phyloP scores from a whole-genome alignment of 1,140 invertebrate genomes.

The Caenorhabditis remanei region DNA sequence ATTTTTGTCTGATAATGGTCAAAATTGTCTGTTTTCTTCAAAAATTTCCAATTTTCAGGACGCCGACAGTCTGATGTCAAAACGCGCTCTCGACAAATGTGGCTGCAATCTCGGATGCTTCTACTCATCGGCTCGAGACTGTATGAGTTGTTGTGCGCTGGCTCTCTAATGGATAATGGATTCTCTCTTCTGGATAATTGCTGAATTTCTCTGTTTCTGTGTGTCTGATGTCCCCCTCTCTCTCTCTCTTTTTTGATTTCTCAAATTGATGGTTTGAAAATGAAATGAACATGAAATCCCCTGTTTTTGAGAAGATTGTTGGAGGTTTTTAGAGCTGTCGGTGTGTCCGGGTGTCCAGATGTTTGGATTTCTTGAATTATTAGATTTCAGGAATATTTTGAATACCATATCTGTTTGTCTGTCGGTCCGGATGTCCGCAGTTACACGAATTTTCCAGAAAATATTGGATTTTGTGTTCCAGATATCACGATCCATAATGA shows the following conservation, averaged over 20 bases:
- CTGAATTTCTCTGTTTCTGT: not conserved
- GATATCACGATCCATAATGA: no score
- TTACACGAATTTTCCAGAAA: no score
- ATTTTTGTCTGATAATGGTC: no score
- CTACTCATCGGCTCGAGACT: constrained; percentile 70
- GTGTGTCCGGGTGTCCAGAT: not conserved
- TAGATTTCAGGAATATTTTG: no score
- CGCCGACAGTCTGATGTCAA: constrained; percentile 41
- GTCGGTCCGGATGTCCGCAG: no score
- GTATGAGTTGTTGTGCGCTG: constrained; percentile 73
- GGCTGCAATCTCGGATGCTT: constrained; percentile 76
- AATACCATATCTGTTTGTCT: no score
- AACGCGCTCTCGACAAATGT: constrained; percentile 72
- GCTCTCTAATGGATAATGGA: constrained; percentile 64
- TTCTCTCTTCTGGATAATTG: not conserved
- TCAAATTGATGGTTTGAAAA: not conserved
- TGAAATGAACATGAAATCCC: not conserved
- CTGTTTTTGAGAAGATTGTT: not conserved
- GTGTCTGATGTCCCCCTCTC: not conserved
- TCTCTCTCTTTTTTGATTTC: not conserved
- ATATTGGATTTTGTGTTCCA: no score
- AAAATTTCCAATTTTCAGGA: constrained; percentile 37
- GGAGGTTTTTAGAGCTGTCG: not conserved
- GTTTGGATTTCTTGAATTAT: no score
- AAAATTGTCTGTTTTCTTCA: not conserved